A percentile compares a stretch with the other conserved stretches of the same genome.
Conservation (phyloP, 2,113 vertebrate species). For the Coptodon rendalli region DNA sequence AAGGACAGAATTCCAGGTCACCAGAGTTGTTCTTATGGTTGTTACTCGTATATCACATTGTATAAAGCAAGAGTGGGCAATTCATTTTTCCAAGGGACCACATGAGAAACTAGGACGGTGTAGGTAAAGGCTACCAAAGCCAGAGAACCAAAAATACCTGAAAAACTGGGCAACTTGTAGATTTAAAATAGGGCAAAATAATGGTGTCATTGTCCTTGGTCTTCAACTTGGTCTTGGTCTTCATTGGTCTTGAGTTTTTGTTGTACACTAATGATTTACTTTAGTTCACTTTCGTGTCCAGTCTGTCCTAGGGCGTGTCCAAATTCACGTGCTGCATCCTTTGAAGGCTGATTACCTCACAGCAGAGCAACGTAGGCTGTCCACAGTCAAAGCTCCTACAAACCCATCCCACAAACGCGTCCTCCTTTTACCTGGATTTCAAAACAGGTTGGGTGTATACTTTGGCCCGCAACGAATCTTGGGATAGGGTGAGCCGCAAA, state of each 20-base stretch:
- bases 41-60: background rate
- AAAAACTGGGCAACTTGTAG: background rate
- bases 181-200: background rate
- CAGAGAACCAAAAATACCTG: background rate
- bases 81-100: background rate
- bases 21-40: background rate
- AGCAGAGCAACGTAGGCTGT: background rate
- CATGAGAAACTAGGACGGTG: background rate
- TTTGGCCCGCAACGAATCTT: background rate
- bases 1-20: background rate
- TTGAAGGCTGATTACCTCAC: background rate
- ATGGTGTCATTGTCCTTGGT: background rate
- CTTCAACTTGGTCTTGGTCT: too few relatives aligned
- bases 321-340: background rate
- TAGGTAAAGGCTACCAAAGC: background rate
- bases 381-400: background rate
- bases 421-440: background rate
- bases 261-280: background rate
- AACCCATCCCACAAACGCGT: background rate
- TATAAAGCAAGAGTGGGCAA: background rate
- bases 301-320: background rate
- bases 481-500: background rate
- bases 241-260: background rate
- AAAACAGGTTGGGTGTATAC: background rate
- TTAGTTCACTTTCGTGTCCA: background rate